Percentiles rank a stretch among this genome's conserved stretches.
phyloP scores from a whole-genome alignment of 2,888 invertebrate genomes.

The Xanthorhoe spadicearia region DNA sequence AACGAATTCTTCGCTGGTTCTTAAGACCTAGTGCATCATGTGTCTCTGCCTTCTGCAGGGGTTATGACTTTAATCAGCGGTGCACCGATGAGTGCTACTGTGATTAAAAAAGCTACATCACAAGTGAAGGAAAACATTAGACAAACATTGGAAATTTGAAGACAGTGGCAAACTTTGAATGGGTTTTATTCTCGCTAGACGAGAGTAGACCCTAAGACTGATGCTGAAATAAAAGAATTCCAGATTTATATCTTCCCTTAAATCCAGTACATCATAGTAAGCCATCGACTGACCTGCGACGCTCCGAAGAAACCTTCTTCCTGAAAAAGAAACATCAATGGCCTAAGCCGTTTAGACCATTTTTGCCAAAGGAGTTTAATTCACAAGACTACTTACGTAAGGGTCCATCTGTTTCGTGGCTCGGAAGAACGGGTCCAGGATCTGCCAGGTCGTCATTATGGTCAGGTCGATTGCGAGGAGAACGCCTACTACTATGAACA shows the following conservation, averaged over 20 bases:
- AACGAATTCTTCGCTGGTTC: slow-evolving; percentile 1
- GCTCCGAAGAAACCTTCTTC: slow-evolving; percentile 36
- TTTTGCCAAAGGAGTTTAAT: slow-evolving; percentile 11
- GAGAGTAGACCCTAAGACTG: neutral
- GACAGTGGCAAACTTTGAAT: neutral
- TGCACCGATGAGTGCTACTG: slow-evolving; percentile 30
- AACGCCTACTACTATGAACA: slow-evolving; percentile 98
- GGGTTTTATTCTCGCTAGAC: slow-evolving; percentile 16
- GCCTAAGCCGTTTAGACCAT: slow-evolving; percentile 33
- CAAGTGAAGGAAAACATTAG: slow-evolving; percentile 11
- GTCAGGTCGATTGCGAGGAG: slow-evolving; percentile 95
- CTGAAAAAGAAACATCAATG: slow-evolving; percentile 33
- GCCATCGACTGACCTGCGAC: slow-evolving; percentile 31
- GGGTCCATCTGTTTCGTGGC: slow-evolving; percentile 95
- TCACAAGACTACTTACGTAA: slow-evolving; percentile 87
- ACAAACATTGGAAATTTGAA: slow-evolving; percentile 4
- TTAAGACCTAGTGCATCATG: slow-evolving; percentile 5
- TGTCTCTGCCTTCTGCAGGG: slow-evolving; percentile 9
- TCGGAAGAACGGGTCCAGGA: slow-evolving; percentile 97
- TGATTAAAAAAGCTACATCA: slow-evolving; percentile 13
- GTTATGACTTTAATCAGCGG: slow-evolving; percentile 14
- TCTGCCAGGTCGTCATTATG: slow-evolving; percentile 98
- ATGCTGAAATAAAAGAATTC: slow-evolving; percentile 23
- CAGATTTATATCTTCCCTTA: slow-evolving; percentile 33
- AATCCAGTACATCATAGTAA: slow-evolving; percentile 19